Evolutionary conservation across 2,888 invertebrate genomes (phyloP).

Genomic region (Drosophila austrosaltans): DNA sequence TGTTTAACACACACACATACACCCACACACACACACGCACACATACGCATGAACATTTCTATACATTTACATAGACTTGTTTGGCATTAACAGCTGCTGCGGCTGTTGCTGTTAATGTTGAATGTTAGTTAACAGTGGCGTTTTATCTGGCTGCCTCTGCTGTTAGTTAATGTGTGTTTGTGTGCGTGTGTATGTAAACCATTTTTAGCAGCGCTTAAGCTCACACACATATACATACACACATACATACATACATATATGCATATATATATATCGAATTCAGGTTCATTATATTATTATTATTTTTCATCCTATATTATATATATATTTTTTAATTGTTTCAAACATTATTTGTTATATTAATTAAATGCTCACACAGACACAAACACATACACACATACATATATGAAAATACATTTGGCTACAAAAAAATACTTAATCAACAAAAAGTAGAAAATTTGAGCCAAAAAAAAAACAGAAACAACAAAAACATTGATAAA

Average conservation of each 20-base stretch:
- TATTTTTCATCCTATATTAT: background rate
- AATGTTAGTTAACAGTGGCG: constrained; percentile 29
- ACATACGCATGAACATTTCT: constrained; percentile 34
- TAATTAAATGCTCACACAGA: constrained; percentile 12
- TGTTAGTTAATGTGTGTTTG: too few relatives aligned
- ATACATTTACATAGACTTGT: constrained; percentile 45
- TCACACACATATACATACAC: background rate
- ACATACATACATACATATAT: constrained; percentile 13
- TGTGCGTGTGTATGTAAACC: constrained; percentile 10
- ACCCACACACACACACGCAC: constrained; percentile 31
- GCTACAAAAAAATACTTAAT: constrained; percentile 70
- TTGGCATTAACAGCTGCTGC: constrained; percentile 57
- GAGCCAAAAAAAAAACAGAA: constrained; percentile 43
- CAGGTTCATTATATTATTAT: constrained; percentile 12
- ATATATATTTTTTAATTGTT: constrained; percentile 26
- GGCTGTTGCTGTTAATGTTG: constrained; percentile 65
- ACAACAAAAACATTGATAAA: constrained; percentile 14
- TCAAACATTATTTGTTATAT: constrained; percentile 16
- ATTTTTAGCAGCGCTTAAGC: constrained; percentile 50
- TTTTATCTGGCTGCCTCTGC: too few relatives aligned
- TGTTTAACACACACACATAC: constrained; percentile 66
- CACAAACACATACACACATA: background rate
- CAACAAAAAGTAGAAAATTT: constrained; percentile 71
- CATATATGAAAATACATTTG: constrained; percentile 34
- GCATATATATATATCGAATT: background rate